These are phyloP conservation scores for Cloeon dipterum DNA, from an alignment of 2,888 invertebrate species.

Conservation along the genomic window DNA sequence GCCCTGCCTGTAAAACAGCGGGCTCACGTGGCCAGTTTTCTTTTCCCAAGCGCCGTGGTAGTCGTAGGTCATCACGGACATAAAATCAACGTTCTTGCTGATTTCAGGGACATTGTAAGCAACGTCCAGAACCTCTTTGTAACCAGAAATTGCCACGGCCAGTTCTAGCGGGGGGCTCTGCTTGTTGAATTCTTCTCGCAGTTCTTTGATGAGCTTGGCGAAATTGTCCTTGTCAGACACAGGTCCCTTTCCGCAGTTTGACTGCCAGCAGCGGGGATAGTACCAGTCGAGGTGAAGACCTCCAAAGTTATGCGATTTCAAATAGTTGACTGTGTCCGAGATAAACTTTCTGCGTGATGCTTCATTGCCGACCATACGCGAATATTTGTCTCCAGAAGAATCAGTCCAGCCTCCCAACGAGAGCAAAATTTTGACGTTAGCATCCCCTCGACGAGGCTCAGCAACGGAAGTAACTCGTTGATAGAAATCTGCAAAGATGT, in stretches of 20 bases:
- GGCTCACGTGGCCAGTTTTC: conserved; percentile 58
- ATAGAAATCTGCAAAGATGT: conserved; percentile 40
- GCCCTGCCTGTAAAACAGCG: conserved; percentile 36
- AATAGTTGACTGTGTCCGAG: conserved; percentile 39
- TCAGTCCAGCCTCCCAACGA: conserved; percentile 94
- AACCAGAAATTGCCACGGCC: conserved; percentile 68
- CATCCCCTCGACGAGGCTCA: conserved; percentile 23
- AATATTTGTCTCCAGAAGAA: conserved; percentile 70
- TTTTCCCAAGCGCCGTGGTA: conserved; percentile 79
- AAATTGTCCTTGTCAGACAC: conserved; percentile 55
- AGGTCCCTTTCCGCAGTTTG: conserved; percentile 63
- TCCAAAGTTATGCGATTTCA: conserved; percentile 51
- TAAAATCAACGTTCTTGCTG: conserved; percentile 34
- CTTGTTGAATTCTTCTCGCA: conserved; percentile 33
- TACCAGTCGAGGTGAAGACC: conserved; percentile 89
- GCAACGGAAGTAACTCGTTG: conserved; percentile 46
- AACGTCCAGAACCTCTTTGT: conserved; percentile 68
- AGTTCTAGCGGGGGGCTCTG: conserved; percentile 43
- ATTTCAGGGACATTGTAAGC: conserved; percentile 47
- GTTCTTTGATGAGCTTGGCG: conserved; percentile 47
- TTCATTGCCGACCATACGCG: conserved; percentile 44
- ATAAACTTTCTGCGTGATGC: conserved; percentile 44
- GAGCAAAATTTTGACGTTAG: conserved; percentile 34
- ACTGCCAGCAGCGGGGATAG: conserved; percentile 85
- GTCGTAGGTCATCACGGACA: conserved; percentile 72